phyloP scores from a whole-genome alignment of 1,140 invertebrate species.

The Apis dorsata region DNA sequence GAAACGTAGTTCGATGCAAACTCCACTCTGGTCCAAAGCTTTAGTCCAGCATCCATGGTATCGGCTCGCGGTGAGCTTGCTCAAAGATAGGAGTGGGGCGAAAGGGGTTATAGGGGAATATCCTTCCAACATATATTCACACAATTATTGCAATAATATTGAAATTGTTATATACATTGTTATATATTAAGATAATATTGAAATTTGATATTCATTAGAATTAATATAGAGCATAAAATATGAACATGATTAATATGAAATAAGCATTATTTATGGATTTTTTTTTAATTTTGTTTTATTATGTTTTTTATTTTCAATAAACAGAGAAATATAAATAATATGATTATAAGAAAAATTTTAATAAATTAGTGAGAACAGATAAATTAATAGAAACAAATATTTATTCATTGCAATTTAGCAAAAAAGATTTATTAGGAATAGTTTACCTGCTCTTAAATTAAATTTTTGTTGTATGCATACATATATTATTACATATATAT shows the following conservation, averaged over 20 bases:
- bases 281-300: too few species aligned
- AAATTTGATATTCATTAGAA: not conserved
- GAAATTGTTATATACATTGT: not conserved
- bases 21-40: slow-evolving; percentile 3
- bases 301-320: too few species aligned
- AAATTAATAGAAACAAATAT: too few species aligned
- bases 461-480: too few species aligned
- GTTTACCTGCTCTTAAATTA: too few species aligned
- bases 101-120: slow-evolving; percentile 8
- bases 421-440: too few species aligned
- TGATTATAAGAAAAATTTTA: too few species aligned
- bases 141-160: not conserved
- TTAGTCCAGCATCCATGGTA: slow-evolving; percentile 29
- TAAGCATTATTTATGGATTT: not conserved
- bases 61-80: slow-evolving; percentile 10
- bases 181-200: not conserved
- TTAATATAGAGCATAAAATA: not conserved
- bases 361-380: too few species aligned
- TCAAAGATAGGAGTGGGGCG: slow-evolving; percentile 21
- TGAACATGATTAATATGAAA: not conserved
- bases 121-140: not conserved
- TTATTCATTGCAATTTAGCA: too few species aligned
- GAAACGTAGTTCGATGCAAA: not conserved
- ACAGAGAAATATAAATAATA: too few species aligned
- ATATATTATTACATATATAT: too few species aligned